phyloP scores from a whole-genome alignment of 2,113 vertebrate species.

The Ophthalmotilapia sp. region DNA sequence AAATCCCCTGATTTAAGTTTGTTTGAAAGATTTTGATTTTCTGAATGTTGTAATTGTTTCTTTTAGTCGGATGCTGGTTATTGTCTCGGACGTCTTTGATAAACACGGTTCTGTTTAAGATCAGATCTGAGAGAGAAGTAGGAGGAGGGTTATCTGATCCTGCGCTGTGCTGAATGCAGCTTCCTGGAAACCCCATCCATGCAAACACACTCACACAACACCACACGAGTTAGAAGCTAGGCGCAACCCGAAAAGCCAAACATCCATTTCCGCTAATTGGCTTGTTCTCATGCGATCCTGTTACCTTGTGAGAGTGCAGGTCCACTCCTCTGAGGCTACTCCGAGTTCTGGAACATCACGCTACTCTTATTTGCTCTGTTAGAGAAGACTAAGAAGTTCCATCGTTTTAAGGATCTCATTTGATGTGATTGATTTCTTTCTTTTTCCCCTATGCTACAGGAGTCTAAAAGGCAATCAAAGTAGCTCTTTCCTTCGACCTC shows the following conservation, averaged over 20 bases:
- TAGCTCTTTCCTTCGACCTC: neutral
- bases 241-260: conserved; percentile 17
- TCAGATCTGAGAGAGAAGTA: neutral
- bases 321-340: neutral
- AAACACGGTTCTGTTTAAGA: neutral
- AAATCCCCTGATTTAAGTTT: neutral
- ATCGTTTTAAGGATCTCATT: neutral
- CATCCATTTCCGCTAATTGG: conserved; percentile 43
- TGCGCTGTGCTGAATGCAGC: neutral
- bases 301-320: neutral
- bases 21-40: neutral
- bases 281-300: conserved; percentile 7
- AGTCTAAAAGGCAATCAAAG: neutral
- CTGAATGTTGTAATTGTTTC: neutral
- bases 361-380: neutral
- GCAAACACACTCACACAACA: neutral
- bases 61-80: neutral
- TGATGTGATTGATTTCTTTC: neutral
- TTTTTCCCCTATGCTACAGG: accelerated
- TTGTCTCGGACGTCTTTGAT: neutral
- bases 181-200: conserved; percentile 35
- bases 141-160: conserved; percentile 36
- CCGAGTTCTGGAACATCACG: neutral
- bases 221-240: neutral
- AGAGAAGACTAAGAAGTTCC: neutral